A percentile compares a stretch with the other conserved stretches of the same genome.
Evolutionary conservation across 2,113 vertebrate species (phyloP).

Genomic region (Syngnathus floridae): DNA sequence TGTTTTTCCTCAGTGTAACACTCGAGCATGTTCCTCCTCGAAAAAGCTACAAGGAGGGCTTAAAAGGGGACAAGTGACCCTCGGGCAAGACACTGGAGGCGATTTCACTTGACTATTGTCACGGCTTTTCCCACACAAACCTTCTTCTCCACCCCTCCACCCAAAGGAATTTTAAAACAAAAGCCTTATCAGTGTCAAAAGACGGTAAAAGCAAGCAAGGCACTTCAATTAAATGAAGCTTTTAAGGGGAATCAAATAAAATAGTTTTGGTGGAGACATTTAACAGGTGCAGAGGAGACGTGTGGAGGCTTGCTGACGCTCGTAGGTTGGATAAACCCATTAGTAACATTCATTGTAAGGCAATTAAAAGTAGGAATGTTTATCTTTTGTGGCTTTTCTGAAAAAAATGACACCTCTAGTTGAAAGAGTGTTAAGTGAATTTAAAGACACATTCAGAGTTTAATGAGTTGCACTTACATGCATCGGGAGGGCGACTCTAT

Average conservation of each 20-base stretch:
- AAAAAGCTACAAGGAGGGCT: slow-evolving; percentile 17
- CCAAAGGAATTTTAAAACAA: slow-evolving; percentile 45
- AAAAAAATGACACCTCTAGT: background rate
- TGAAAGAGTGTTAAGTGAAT: background rate
- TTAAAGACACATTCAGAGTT: background rate
- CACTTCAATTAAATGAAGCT: slow-evolving; percentile 14
- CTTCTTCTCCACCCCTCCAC: background rate
- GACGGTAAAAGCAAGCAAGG: slow-evolving; percentile 50
- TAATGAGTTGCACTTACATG: slow-evolving; percentile 66
- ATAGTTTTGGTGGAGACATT: slow-evolving; percentile 28
- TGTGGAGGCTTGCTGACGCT: slow-evolving; percentile 35
- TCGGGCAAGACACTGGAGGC: slow-evolving; percentile 42
- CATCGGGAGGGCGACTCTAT: slow-evolving; percentile 64
- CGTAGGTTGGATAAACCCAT: slow-evolving; percentile 15
- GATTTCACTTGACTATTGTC: slow-evolving; percentile 55
- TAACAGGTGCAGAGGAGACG: slow-evolving; percentile 61
- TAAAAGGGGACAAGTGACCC: slow-evolving; percentile 38
- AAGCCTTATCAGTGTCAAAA: slow-evolving; percentile 51
- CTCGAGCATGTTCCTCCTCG: slow-evolving; percentile 36
- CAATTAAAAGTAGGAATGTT: slow-evolving; percentile 1
- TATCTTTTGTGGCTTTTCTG: background rate
- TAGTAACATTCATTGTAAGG: slow-evolving; percentile 14
- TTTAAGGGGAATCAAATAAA: slow-evolving; percentile 14
- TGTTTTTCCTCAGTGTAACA: slow-evolving; percentile 42
- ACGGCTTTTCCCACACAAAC: slow-evolving; percentile 39